Evolutionary conservation across 2,888 invertebrate species (phyloP), one percentile per base, ranked within the genome.

Genomic region (Diabrotica balteata): DNA sequence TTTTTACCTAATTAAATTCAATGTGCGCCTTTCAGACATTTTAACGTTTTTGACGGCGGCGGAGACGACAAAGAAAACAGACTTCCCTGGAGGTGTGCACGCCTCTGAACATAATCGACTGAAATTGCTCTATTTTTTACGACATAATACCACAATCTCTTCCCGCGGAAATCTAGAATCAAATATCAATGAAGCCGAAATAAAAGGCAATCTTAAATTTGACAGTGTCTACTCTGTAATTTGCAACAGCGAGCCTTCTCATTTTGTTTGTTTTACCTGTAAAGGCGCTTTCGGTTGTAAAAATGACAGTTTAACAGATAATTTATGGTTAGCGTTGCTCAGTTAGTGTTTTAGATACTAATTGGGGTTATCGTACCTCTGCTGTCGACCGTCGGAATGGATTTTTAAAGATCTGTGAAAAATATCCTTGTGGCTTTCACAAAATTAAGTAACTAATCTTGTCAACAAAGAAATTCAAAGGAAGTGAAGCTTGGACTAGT

Each of bases 191-290:
- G 51, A 52, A 63, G 62, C 67, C 67, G 67, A 54, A 66, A 58
- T 55, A 61, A 47, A 22, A 44, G 42, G 53, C 46, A 65, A 67
- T 70, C 60, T 66, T 63, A 72, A 72, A 67, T 67, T 67, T 67
- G 61, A 63, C 67, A 46, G 64, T 51, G 55, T 62, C 69, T 67
- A 55, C 67, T 66, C 69, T 72, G 58, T 72, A 72, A 72, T 72
- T 70, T 72, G 72, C 63, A 66, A 68, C 66, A 62, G 66, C 60
- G 54, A 67, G 69, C 66, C 69, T 61, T 64, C 47, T 65, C 58
- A 59, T 61, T 49, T 61, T 70, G 72, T 72, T 72, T 72, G 72
- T 72, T 72, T 72, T 72, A 72, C 72, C 72, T 72, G 72, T 53
- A 50, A 49, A 60, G 61, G 52, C 62, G 65, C 63, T 58, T 68